phyloP scores from a whole-genome alignment of 2,797 vertebrate genomes.

The Sebastes jordani region DNA sequence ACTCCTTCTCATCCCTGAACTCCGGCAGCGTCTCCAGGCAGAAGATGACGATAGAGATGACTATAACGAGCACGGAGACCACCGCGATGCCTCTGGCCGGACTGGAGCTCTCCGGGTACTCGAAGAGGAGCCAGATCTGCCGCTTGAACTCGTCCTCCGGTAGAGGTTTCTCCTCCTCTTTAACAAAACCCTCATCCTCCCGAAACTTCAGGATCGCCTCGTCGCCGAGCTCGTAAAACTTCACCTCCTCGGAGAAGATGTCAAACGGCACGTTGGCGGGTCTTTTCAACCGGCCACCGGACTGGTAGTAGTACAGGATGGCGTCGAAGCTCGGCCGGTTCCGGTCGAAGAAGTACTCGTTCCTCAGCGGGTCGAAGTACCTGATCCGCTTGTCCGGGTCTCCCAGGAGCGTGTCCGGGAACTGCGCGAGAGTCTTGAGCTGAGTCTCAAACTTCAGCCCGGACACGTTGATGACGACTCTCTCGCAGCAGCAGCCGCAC shows the following conservation, averaged over 20 bases:
- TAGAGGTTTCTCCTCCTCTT: slow-evolving; percentile 94
- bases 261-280: slow-evolving; percentile 96
- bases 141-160: slow-evolving; percentile 97
- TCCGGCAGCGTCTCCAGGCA: slow-evolving; percentile 98
- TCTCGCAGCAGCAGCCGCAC: slow-evolving; percentile 93
- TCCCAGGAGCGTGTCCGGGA: slow-evolving; percentile 94
- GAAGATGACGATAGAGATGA: slow-evolving; percentile 99
- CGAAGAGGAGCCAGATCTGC: slow-evolving; percentile 97
- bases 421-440: slow-evolving; percentile 94
- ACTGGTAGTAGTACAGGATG: slow-evolving; percentile 98
- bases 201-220: slow-evolving; percentile 97
- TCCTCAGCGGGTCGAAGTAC: slow-evolving; percentile 97
- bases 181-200: slow-evolving; percentile 97
- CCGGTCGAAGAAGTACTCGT: slow-evolving; percentile 98
- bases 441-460: slow-evolving; percentile 97
- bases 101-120: slow-evolving; percentile 97
- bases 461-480: slow-evolving; percentile 97
- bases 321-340: slow-evolving; percentile 98
- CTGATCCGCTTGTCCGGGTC: slow-evolving; percentile 94
- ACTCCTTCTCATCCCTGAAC: slow-evolving; percentile 96
- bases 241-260: slow-evolving; percentile 97
- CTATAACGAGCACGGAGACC: slow-evolving; percentile 96
- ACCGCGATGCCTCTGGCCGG: slow-evolving; percentile 97
- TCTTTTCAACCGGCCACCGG: slow-evolving; percentile 94
- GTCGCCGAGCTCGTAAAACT: slow-evolving; percentile 97